phyloP scores from a whole-genome alignment of 2,888 invertebrate species.

The Apamea crenata region DNA sequence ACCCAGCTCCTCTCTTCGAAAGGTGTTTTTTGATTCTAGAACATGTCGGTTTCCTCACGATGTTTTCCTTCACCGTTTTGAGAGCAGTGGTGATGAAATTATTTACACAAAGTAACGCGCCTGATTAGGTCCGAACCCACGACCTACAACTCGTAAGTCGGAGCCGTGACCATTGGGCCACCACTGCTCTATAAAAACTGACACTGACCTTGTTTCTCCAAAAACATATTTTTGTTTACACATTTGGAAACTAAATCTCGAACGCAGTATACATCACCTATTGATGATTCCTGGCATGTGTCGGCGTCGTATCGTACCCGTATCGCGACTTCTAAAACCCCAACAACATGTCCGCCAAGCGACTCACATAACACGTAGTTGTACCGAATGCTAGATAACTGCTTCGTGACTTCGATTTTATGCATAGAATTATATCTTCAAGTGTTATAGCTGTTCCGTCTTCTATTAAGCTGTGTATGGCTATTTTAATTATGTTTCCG shows the following conservation, averaged over 20 bases:
- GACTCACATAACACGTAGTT: conserved; percentile 41
- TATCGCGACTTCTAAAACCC: conserved; percentile 32
- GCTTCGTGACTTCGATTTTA: conserved; percentile 56
- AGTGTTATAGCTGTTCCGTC: conserved; percentile 43
- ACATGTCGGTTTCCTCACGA: too few relatives aligned
- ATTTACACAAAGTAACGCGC: too few relatives aligned
- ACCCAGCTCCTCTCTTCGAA: too few relatives aligned
- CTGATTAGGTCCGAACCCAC: too few relatives aligned
- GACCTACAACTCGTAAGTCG: too few relatives aligned
- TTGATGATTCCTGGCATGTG: not conserved
- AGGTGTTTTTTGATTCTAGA: too few relatives aligned
- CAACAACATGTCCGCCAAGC: conserved; percentile 30
- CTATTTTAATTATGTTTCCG: conserved; percentile 40
- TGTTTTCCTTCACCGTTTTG: too few relatives aligned
- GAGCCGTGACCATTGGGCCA: too few relatives aligned
- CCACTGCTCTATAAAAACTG: too few relatives aligned
- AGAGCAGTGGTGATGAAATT: too few relatives aligned
- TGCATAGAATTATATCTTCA: conserved; percentile 54
- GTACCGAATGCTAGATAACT: conserved; percentile 49
- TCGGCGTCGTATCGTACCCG: conserved; percentile 26
- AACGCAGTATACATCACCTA: not conserved
- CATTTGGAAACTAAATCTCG: not conserved
- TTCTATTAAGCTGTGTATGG: conserved; percentile 29
- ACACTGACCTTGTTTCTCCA: not conserved
- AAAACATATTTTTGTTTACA: not conserved